Base-by-base conservation (phyloP, 1,140 invertebrate genomes). In the Lethocerus indicus region DNA sequence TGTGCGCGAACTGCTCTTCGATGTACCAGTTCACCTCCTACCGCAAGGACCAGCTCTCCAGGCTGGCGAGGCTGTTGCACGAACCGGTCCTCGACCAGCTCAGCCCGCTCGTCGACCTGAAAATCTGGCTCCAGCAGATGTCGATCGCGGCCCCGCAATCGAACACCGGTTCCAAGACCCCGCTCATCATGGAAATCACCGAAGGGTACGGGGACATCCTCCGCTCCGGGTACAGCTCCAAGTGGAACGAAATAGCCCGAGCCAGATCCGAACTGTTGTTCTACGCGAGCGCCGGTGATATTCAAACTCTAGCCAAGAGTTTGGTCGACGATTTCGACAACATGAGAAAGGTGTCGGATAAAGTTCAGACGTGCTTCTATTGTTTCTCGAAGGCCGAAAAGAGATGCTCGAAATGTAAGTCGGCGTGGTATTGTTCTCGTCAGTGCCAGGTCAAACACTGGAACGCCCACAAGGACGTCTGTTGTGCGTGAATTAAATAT, bases 31-130 rank as follows among this genome's bases (percentile, higher is more conserved):
- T 13, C 63, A 75, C 18, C 76, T 80, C 58, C 57, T 84, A 28
- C 58, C 84, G 2, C n/a, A 51, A 51, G 47, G 50, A 46, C 3
- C 1, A 37, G 7, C 36, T 51, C 1, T 45, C 50, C 4, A 46
- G 41, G 14, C 60, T 84, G 2, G 76, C 79, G 61, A 69, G 74
- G 5, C 69, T 66, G 54, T 55, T 85, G 21, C 68, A 74, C 5
- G 79, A 83, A 45, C 57, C 62, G 13, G 58, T 82, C 12, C 50
- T 88, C 28, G 83, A 87, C 59, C 83, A 87, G 65, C 64, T 87
- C 47, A 72, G 82, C 1, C 79, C 81, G 12, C 61, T 87, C 2
- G 68, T 74, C 7, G 81, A 86, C 37, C 63, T 88, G 4, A 78
- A 83, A 62, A 70, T 74, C 61, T 83, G 76, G 64, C 63, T 87